Conservation (phyloP, 2,113 vertebrate genomes). For the Camelus bactrianus region DNA sequence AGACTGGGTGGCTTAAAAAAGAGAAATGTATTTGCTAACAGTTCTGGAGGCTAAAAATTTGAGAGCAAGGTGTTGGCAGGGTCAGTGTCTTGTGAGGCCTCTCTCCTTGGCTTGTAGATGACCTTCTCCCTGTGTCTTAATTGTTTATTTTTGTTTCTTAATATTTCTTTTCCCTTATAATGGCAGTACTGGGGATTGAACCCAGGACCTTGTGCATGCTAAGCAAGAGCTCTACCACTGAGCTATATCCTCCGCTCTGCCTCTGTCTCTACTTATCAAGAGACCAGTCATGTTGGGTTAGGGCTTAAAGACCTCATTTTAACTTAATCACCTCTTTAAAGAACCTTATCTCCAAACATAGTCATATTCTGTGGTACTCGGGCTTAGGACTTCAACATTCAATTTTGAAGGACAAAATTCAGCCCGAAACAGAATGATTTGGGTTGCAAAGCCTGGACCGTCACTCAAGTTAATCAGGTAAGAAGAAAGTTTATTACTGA, state of each 20-base stretch:
- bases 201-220: no score
- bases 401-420: not conserved
- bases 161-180: no score
- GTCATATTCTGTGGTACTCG: not conserved
- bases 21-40: not conserved
- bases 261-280: not conserved
- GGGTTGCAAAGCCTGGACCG: not conserved
- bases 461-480: not conserved
- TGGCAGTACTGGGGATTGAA: no score
- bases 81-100: not conserved
- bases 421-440: not conserved
- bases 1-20: not conserved
- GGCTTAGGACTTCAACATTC: not conserved
- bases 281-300: not conserved
- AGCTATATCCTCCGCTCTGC: no score
- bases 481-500: not conserved
- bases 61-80: not conserved
- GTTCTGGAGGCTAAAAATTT: not conserved
- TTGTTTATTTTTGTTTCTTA: no score
- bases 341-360: not conserved
- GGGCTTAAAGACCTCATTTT: not conserved
- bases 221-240: no score
- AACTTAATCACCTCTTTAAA: not conserved
- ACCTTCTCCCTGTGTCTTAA: not conserved
- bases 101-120: not conserved